These are phyloP conservation scores for Bungarus multicinctus DNA, from an alignment of 2,113 vertebrate species.

Conservation along the genomic window DNA sequence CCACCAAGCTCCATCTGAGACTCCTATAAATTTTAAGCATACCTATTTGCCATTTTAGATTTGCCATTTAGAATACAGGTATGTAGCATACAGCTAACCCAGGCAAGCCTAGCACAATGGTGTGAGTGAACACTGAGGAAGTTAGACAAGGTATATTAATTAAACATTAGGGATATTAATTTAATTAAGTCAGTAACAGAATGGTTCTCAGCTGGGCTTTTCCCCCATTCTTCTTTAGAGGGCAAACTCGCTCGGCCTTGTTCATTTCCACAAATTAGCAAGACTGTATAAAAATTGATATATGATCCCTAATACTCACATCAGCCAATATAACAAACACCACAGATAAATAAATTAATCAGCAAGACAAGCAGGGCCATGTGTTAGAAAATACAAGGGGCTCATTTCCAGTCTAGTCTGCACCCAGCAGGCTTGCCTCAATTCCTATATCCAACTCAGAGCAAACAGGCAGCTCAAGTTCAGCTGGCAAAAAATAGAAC, in stretches of 20 bases:
- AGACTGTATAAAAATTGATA: background rate
- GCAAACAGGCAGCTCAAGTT: background rate
- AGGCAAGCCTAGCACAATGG: background rate
- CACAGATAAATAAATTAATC: background rate
- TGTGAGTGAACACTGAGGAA: constrained; percentile 2
- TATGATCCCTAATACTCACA: background rate
- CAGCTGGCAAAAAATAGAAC: background rate
- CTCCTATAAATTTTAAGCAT: background rate
- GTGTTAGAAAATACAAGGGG: background rate
- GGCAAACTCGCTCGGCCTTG: background rate
- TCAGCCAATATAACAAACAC: background rate
- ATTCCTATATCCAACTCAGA: background rate
- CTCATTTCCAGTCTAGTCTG: background rate
- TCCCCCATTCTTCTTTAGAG: background rate
- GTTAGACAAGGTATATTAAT: constrained; percentile 12
- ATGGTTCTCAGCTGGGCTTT: background rate
- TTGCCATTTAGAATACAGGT: background rate
- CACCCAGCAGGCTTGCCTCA: background rate
- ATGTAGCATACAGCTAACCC: background rate
- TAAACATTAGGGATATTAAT: constrained; percentile 19
- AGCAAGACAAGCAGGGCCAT: background rate
- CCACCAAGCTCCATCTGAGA: background rate
- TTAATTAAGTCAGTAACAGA: background rate
- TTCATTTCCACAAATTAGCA: constrained; percentile 1
- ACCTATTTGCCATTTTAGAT: background rate